phyloP scores from a whole-genome alignment of 2,113 vertebrate species.

The Physeter macrocephalus region DNA sequence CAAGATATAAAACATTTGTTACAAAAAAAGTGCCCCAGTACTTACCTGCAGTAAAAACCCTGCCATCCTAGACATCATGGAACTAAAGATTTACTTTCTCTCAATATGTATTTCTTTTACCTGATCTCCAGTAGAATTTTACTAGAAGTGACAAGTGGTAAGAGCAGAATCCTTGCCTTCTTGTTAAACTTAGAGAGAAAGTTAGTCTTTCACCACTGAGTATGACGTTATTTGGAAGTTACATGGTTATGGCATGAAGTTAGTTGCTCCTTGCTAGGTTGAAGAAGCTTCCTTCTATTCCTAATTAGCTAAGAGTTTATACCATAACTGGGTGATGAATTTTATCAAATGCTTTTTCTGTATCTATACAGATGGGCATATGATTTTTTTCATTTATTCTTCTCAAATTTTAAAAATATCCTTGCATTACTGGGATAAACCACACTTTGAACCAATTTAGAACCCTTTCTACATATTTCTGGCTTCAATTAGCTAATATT shows the following conservation, averaged over 20 bases:
- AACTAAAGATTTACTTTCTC: background rate
- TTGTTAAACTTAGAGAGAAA: background rate
- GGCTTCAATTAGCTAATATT: background rate
- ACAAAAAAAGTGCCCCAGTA: background rate
- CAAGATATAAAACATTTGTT: background rate
- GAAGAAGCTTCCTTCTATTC: background rate
- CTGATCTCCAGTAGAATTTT: background rate
- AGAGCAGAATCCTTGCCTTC: background rate
- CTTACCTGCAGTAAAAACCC: background rate
- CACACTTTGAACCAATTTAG: background rate
- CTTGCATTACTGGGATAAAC: background rate
- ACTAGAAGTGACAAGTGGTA: background rate
- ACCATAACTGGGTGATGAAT: background rate
- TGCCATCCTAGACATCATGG: background rate
- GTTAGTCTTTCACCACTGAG: background rate
- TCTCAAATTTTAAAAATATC: background rate
- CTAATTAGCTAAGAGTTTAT: background rate
- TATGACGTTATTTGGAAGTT: background rate
- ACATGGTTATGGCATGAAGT: background rate
- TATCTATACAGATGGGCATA: background rate
- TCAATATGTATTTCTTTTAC: background rate
- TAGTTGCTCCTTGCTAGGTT: background rate
- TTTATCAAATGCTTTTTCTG: background rate
- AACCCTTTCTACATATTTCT: background rate
- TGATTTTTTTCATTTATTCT: background rate